Base-by-base conservation (phyloP, 92 coral and sea anemone genomes). In the Porites rus region DNA sequence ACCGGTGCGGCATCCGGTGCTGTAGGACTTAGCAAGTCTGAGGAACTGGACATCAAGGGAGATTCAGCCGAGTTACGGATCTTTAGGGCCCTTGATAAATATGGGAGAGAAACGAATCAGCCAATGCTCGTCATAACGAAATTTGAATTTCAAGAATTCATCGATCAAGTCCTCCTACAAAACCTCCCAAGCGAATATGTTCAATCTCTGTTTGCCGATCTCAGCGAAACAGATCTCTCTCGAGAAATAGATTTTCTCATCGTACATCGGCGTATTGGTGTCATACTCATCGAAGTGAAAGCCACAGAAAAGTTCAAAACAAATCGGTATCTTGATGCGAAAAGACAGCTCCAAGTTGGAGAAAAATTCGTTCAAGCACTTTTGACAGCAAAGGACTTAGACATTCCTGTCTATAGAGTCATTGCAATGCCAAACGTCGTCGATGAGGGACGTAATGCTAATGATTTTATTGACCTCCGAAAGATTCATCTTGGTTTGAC, bases 91-190 rank as follows among this genome's bases (percentile, higher is more conserved):
- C 88, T 84, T 31, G 88, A 84, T 74, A 73, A 84, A 56, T 84
- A 2, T 60, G 88, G 88, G 52, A 84, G 88, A 84, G 81, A 84
- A 84, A 84, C 88, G 60, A 84, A 84, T 22, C 88, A 84, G 80
- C 88, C 88, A 72, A 84, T 84, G 88, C 51, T 84, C 21, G 88
- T 84, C 19, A 58, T 84, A 70, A 84, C 88, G 14, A 71, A 84
- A 75, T 84, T 84, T 84, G 31, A 84, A 84, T 84, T 84, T 52
- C 5, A 61, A 31, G 88, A 84, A 84, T 84, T 84, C 88, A 84
- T 64, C 2, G 56, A 84, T 7, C 84, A 84, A 84, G 88, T 84
- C 17, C 88, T 84, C 50, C 50, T 2, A 62, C 88, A 84, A 84
- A 24, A 79, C 24, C 84, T 79, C 72, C 58, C 24, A 16, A 28